A percentile compares a stretch with the other conserved stretches of the same genome.
phyloP scores from a whole-genome alignment of 1,140 invertebrate genomes.

The Zaprionus davidi region DNA sequence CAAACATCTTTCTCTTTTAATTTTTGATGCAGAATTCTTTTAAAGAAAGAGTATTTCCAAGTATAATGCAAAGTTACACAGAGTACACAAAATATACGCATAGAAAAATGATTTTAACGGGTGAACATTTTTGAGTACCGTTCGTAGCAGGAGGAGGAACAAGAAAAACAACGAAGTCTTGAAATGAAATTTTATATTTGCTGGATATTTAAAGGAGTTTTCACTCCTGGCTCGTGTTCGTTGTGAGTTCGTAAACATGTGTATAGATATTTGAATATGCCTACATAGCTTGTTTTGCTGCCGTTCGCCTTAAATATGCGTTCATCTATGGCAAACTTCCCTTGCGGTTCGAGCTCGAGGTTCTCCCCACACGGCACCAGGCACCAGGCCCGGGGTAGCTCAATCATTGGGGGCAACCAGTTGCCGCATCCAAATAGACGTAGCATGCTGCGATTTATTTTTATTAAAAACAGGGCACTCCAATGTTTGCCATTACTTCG shows the following conservation, averaged over 20 bases:
- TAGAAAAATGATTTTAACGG: background rate
- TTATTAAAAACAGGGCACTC: conserved; percentile 47
- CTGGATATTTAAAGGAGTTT: background rate
- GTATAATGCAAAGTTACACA: background rate
- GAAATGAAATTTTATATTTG: conserved; percentile 8
- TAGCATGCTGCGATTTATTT: conserved; percentile 51
- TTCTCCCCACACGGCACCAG: background rate
- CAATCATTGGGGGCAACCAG: conserved; percentile 35
- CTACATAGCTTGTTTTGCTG: conserved; percentile 27
- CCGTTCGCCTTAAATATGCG: conserved; percentile 2
- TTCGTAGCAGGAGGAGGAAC: background rate
- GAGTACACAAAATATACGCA: background rate
- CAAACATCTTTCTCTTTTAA: too few species aligned
- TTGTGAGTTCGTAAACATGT: conserved; percentile 24
- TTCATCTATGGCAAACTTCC: conserved; percentile 9
- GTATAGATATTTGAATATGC: conserved; percentile 52
- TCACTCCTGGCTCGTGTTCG: background rate
- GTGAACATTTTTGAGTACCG: background rate
- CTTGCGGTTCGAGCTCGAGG: background rate
- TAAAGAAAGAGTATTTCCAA: too few species aligned
- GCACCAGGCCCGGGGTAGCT: background rate
- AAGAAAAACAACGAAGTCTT: conserved; percentile 5
- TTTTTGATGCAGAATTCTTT: too few species aligned
- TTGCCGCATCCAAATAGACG: conserved; percentile 28
- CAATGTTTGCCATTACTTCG: conserved; percentile 17